Base-by-base conservation (phyloP, 2,797 vertebrate genomes). In the Austrolebias charrua region DNA sequence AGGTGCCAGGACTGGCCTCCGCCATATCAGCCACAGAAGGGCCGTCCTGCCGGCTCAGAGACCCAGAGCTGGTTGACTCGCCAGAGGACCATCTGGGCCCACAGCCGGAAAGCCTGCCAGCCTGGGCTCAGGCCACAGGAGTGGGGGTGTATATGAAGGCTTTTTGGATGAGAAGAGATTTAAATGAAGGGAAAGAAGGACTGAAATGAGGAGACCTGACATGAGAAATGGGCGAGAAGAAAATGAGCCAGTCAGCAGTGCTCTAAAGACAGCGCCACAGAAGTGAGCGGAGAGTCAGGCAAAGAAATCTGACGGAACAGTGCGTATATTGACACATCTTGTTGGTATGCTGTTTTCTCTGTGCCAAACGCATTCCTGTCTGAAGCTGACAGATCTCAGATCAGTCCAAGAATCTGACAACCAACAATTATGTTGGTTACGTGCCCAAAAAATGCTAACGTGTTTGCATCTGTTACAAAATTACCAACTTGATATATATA, bases 21-120 rank as follows among this genome's bases (percentile, higher is more conserved):
- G 88, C 88, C 91, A 93, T 92, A 88, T 93, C 86, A 87, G 90
- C 88, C 88, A 88, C 89, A 92, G 91, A 92, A 90, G 90, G 89
- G 81, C 88, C 60, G 81, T 86, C 80, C 89, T 83, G 90, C 86
- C 75, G 84, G 82, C 88, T 82, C 84, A 63, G 82, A 84, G 86
- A 88, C 83, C 86, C 82, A 84, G 78, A 83, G 81, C 86, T 86
- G 86, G 86, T 87, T 77, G 74, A 75, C 82, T 88, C 71, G 84
- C 86, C 79, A 74, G 80, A 79, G 86, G 66, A 52, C 90, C 90
- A 91, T 91, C 91, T 92, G 92, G 90, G 81, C 79, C 68, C 76
- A 69, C 88, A 86, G 85, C 83, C 83, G 81, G 79, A 83, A 73
- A 83, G 91, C 89, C 89, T 55, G 86, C 84, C 79, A 79, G 73